These are phyloP conservation scores for Pseudopipra pipra DNA, from an alignment of 2,113 vertebrate species.

Conservation along the genomic window DNA sequence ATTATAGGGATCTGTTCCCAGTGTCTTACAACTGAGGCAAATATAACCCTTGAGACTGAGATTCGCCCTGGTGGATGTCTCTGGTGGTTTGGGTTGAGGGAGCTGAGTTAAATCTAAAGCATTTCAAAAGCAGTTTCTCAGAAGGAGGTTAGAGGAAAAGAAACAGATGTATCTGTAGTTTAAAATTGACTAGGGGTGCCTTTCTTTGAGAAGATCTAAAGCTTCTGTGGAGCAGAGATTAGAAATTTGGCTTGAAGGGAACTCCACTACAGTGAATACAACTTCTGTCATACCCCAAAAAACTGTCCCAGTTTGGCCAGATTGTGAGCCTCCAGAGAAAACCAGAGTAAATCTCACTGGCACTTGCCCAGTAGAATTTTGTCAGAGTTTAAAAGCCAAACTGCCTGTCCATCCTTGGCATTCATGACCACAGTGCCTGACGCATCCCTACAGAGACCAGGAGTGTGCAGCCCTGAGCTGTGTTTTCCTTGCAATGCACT, in stretches of 20 bases:
- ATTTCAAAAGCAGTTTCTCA: not conserved
- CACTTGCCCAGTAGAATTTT: not conserved
- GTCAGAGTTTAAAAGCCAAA: not conserved
- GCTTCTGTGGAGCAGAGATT: not conserved
- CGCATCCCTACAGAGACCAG: not conserved
- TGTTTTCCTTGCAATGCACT: fast-evolving
- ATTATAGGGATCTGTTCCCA: not conserved
- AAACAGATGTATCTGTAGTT: constrained; percentile 26
- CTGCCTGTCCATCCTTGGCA: not conserved
- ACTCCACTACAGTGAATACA: not conserved
- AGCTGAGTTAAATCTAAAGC: not conserved
- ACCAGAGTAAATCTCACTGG: not conserved
- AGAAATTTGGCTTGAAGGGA: constrained; percentile 37
- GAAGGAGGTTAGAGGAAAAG: not conserved
- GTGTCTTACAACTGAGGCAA: not conserved
- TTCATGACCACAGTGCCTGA: not conserved
- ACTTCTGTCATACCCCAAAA: constrained; percentile 7
- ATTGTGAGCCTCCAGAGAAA: not conserved
- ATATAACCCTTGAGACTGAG: not conserved
- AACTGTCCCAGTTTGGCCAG: not conserved
- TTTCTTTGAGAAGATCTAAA: not conserved
- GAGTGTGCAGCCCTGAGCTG: not conserved
- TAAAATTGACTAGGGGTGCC: constrained; percentile 11
- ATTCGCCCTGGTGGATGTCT: not conserved
- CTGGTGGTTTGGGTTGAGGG: not conserved